Evolutionary conservation across 2,113 vertebrate genomes (phyloP), one percentile per base, ranked within the genome.

Genomic region (Halcyon senegalensis): DNA sequence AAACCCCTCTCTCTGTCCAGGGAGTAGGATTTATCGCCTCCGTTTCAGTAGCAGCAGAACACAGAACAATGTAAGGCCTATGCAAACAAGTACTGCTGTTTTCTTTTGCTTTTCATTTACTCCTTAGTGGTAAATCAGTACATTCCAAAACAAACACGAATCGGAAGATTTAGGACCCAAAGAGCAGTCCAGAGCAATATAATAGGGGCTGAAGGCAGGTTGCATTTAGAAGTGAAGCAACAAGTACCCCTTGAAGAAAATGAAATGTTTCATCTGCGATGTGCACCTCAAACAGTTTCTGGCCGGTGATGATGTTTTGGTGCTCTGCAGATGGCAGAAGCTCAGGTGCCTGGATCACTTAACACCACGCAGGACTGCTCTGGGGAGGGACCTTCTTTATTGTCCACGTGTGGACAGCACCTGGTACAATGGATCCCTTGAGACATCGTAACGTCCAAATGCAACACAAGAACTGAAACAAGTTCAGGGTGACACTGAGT

Each of bases 41-140:
- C 68, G 23, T 64, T 95, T 84, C 77, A 69, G 89, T 10, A 92
- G 94, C 80, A 92, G 80, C 83, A 93, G 64, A 82, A 27, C 70
- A 73, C 48, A 73, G 84, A 93, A 93, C 88, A 94, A 92, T 81
- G 67, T 15, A 72, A 41, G 86, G 44, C 89, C 94, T 94, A 73
- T 66, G 39, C 77, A 96, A 94, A 92, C 83, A 91, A 72, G 56
- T 12, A 16, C 39, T 13, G 73, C 30, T 68, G 64, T 81, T 93
- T 94, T 84, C 77, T 84, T 96, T 92, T 73, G 77, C 84, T 85
- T 94, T 94, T 73, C 89, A 46, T 84, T 93, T 84, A 87, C 90
- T 87, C 84, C 77, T 87, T 33, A 37, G 73, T 41, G 62, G 72
- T 60, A 89, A 94, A 95, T 48, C 41, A 72, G 33, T 53, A 48